Evolutionary conservation across 2,113 vertebrate species (phyloP).

Genomic region (Tinamus guttatus): DNA sequence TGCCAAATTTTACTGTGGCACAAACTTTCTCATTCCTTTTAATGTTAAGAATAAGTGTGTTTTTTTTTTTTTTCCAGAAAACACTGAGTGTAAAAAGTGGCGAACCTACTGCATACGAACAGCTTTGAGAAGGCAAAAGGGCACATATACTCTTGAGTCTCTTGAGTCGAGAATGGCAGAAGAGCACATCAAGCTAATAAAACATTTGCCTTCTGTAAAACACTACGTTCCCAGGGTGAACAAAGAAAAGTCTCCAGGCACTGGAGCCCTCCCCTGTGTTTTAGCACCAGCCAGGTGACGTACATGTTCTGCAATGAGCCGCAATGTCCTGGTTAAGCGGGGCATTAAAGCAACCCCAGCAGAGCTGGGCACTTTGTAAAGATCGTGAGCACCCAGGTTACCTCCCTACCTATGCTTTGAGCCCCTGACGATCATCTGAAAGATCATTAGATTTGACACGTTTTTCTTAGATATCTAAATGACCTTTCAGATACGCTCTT

Average conservation of each 20-base stretch:
- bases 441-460: constrained; percentile 53
- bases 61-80: neutral
- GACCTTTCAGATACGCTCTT: constrained; percentile 54
- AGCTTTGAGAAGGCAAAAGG: constrained; percentile 19
- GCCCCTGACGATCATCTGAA: constrained; percentile 15
- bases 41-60: neutral
- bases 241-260: constrained; percentile 4
- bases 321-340: neutral
- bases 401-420: neutral
- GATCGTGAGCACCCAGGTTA: constrained; percentile 52
- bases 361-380: constrained; percentile 52
- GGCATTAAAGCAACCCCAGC: neutral
- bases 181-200: constrained; percentile 34
- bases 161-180: constrained; percentile 46
- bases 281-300: constrained; percentile 30
- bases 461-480: constrained; percentile 20
- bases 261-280: neutral
- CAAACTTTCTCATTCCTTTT: neutral
- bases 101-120: neutral
- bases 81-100: neutral
- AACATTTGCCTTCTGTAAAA: neutral
- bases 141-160: neutral
- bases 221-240: neutral
- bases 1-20: neutral
- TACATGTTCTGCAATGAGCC: neutral